phyloP scores from a whole-genome alignment of 2,113 vertebrate species.

The Cariama cristata region DNA sequence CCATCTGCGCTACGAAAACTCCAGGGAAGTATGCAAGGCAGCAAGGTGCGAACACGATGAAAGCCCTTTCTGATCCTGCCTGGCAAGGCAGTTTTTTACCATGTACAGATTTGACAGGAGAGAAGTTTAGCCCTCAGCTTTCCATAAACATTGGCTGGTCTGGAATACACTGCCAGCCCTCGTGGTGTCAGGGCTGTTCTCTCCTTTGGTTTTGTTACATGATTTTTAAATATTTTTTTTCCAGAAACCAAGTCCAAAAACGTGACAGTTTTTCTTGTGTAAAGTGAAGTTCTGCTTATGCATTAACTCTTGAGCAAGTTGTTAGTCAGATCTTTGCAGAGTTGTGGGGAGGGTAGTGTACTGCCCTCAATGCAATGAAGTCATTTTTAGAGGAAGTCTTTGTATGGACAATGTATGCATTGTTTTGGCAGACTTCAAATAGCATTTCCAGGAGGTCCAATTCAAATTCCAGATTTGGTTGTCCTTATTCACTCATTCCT shows the following conservation, averaged over 20 bases:
- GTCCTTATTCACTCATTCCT: neutral
- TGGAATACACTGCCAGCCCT: neutral
- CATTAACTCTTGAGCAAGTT: neutral
- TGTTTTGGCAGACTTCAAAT: neutral
- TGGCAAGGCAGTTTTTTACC: neutral
- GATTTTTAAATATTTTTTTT: neutral
- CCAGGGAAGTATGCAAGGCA: neutral
- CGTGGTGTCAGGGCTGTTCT: neutral
- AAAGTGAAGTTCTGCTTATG: neutral
- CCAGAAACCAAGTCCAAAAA: neutral
- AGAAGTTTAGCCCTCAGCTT: neutral
- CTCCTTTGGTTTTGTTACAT: neutral
- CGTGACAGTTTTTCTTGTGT: neutral
- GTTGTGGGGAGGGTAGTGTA: neutral
- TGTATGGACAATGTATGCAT: neutral
- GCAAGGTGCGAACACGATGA: rapidly evolving
- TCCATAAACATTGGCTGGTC: neutral
- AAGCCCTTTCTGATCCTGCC: neutral
- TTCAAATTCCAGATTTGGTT: neutral
- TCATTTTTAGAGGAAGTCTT: constrained; percentile 29
- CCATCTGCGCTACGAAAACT: neutral
- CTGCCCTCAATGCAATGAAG: neutral
- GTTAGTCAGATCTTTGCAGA: neutral
- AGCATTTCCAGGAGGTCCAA: neutral
- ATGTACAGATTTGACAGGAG: neutral